phyloP scores from a whole-genome alignment of 2,797 vertebrate species.

The Epinephelus awoara region DNA sequence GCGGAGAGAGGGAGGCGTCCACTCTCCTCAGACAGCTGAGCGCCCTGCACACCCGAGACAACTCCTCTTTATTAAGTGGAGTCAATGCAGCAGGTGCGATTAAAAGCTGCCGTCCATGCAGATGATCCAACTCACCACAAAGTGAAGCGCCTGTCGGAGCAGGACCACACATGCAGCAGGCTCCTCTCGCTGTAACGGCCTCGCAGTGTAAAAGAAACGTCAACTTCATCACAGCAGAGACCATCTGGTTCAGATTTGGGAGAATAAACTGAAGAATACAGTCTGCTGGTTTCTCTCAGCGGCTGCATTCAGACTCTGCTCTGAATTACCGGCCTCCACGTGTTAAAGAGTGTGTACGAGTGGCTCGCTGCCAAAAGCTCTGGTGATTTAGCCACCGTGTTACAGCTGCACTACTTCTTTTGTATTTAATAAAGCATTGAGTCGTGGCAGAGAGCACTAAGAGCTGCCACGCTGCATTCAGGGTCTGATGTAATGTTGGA shows the following conservation, averaged over 20 bases:
- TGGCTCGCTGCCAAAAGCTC: slow-evolving; percentile 10
- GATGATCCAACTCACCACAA: slow-evolving; percentile 10
- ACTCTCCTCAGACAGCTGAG: slow-evolving; percentile 6
- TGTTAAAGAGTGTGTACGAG: background rate
- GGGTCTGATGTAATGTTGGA: background rate
- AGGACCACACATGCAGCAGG: slow-evolving; percentile 56
- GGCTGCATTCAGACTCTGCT: slow-evolving; percentile 7
- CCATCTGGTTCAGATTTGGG: slow-evolving; percentile 63
- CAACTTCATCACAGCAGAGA: slow-evolving; percentile 24
- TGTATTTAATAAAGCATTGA: background rate
- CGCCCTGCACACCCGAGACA: background rate
- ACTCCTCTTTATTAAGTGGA: background rate
- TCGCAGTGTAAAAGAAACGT: slow-evolving; percentile 21
- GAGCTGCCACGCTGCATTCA: background rate
- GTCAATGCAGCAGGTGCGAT: slow-evolving; percentile 9
- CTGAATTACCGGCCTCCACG: slow-evolving; percentile 16
- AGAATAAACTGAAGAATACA: slow-evolving; percentile 31
- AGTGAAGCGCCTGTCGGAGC: background rate
- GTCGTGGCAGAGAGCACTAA: background rate
- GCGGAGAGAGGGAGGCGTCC: slow-evolving; percentile 12
- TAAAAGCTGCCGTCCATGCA: background rate
- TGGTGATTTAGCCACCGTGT: slow-evolving; percentile 17
- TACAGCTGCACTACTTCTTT: slow-evolving; percentile 20
- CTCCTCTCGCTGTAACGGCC: slow-evolving; percentile 18
- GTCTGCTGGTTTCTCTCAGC: slow-evolving; percentile 28